A percentile compares a stretch with the other conserved stretches of the same genome.
phyloP scores from a whole-genome alignment of 2,113 vertebrate species.

The Pelecanoides urinatrix region DNA sequence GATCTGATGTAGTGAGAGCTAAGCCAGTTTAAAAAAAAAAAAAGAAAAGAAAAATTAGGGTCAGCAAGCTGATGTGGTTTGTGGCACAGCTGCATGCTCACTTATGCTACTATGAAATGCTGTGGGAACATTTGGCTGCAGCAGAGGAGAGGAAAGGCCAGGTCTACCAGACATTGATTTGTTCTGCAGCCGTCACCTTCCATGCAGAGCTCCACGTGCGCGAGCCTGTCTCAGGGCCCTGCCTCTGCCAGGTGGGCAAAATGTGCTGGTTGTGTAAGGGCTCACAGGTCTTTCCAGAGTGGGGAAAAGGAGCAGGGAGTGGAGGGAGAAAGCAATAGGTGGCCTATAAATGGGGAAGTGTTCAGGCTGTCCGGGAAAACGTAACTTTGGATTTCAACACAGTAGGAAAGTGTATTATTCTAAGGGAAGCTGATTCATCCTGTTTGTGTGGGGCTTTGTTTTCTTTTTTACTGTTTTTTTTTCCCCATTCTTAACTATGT shows the following conservation, averaged over 20 bases:
- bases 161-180: accelerated
- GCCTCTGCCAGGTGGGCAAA: neutral
- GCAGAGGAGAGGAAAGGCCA: neutral
- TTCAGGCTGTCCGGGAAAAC: neutral
- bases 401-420: neutral
- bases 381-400: neutral
- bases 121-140: neutral
- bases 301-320: neutral
- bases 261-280: neutral
- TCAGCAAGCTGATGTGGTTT: neutral
- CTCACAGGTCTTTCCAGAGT: neutral
- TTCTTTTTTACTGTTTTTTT: neutral
- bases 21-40: neutral
- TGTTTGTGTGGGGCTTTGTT: neutral
- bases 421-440: neutral
- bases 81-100: neutral
- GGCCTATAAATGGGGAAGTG: neutral
- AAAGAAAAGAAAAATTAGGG: too few relatives aligned
- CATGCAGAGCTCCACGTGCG: accelerated
- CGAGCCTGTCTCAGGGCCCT: neutral
- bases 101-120: neutral
- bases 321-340: neutral
- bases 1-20: neutral
- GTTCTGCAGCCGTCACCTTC: neutral
- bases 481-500: neutral